Conservation (phyloP, 2,113 vertebrate genomes). For the Morone chrysops region DNA sequence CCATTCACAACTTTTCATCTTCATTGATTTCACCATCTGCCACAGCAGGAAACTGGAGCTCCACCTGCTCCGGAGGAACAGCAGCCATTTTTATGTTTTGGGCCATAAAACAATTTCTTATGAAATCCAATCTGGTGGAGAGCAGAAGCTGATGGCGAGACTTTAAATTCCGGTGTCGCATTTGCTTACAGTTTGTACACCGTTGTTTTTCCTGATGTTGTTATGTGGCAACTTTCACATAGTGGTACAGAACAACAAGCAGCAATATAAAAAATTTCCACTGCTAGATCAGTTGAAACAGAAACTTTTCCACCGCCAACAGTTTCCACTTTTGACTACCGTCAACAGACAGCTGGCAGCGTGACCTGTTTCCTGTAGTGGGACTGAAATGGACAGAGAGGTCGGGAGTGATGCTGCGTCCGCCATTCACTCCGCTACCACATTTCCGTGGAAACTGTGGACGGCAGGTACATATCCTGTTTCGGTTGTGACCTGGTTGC, state of each 20-base stretch:
- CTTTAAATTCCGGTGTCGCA: not conserved
- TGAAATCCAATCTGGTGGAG: not conserved
- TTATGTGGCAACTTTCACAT: not conserved
- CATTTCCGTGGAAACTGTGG: conserved; percentile 76
- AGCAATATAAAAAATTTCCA: not conserved
- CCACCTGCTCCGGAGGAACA: not conserved
- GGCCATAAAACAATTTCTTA: not conserved
- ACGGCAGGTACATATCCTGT: conserved; percentile 79
- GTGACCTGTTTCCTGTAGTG: conserved; percentile 61
- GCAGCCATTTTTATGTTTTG: not conserved
- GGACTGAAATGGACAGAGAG: conserved; percentile 41
- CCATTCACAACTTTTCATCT: not conserved
- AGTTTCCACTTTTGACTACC: conserved; percentile 34
- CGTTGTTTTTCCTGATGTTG: not conserved
- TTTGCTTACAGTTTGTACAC: not conserved
- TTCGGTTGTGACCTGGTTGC: conserved; percentile 62
- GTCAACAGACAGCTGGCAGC: conserved; percentile 41
- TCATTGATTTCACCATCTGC: conserved; percentile 12
- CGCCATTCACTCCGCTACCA: conserved; percentile 17
- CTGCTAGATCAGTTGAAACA: conserved; percentile 5
- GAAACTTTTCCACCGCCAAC: conserved; percentile 40
- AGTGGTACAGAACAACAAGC: not conserved
- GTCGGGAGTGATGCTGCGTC: conserved; percentile 44
- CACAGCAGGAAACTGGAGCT: conserved; percentile 3
- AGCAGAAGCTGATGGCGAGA: not conserved